A percentile compares a stretch with the other conserved stretches of the same genome.
These are phyloP conservation scores for Chelon labrosus DNA, from an alignment of 2,797 vertebrate species.

Conservation along the genomic window DNA sequence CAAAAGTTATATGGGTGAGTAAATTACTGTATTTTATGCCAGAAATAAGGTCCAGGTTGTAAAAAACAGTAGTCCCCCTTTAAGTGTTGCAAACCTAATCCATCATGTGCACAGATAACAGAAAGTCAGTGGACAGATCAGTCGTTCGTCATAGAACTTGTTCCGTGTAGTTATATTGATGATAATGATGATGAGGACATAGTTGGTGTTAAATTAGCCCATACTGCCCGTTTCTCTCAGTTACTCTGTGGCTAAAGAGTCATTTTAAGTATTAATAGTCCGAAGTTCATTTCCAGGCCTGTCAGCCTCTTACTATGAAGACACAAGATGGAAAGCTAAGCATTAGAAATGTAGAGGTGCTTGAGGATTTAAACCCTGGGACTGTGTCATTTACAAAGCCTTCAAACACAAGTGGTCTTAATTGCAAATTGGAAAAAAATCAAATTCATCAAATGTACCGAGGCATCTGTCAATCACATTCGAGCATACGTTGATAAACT, in stretches of 20 bases:
- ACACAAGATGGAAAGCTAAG: background rate
- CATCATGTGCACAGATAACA: background rate
- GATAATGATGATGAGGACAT: no score
- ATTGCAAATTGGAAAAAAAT: conserved; percentile 36
- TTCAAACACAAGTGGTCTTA: conserved; percentile 14
- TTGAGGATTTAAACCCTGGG: conserved; percentile 1
- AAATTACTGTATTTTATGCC: no score
- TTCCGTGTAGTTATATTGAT: no score
- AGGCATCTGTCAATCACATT: conserved; percentile 41
- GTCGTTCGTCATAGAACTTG: no score
- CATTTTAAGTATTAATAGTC: background rate
- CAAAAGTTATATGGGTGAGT: no score
- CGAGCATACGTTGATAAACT: conserved; percentile 38
- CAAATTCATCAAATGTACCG: conserved; percentile 31
- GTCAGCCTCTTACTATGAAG: background rate
- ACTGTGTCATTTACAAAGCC: conserved; percentile 5
- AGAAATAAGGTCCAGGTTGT: no score
- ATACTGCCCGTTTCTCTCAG: background rate
- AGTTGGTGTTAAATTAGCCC: background rate
- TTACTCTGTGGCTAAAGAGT: background rate
- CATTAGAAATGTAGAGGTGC: background rate
- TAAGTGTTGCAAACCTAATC: no score
- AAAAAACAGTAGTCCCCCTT: no score
- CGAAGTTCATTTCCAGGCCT: background rate
- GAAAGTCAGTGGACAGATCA: background rate